Conservation (phyloP, 2,797 vertebrate species). For the Gymnothorax javanicus region DNA sequence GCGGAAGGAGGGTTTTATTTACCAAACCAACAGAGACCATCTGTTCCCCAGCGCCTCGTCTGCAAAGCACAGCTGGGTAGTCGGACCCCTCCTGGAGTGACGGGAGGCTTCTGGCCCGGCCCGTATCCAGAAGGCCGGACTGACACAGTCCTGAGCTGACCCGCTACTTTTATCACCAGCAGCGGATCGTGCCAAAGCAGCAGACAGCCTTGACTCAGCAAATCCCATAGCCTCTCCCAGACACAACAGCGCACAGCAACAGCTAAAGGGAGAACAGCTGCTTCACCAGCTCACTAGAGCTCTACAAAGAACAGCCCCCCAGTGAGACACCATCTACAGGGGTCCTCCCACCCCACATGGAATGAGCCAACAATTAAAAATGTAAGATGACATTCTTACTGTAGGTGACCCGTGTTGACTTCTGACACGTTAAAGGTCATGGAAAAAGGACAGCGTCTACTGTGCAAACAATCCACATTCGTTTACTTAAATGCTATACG, state of each 20-base stretch:
- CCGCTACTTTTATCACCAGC: conserved; percentile 45
- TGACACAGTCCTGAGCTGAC: background rate
- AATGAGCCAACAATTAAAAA: background rate
- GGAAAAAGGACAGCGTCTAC: background rate
- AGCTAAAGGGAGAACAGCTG: background rate
- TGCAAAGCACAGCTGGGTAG: background rate
- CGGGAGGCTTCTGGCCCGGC: conserved; percentile 4
- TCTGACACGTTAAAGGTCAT: background rate
- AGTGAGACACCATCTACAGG: background rate
- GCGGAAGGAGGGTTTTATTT: conserved; percentile 29
- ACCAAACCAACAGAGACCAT: conserved; percentile 32
- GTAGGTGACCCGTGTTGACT: background rate
- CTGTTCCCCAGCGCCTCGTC: conserved; percentile 24
- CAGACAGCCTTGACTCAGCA: conserved; percentile 47
- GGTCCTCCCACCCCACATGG: too few relatives aligned
- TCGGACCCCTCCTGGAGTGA: background rate
- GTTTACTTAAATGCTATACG: background rate
- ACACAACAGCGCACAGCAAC: background rate
- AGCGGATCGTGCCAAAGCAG: conserved; percentile 54
- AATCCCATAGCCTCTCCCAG: background rate
- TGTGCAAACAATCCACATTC: background rate
- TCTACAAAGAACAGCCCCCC: background rate
- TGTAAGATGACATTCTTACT: background rate
- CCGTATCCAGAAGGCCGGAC: background rate
- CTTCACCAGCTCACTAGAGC: background rate